Evolutionary conservation across 2,797 vertebrate genomes (phyloP), one percentile per base, ranked within the genome.

Genomic region (Enteromius fasciolatus): DNA sequence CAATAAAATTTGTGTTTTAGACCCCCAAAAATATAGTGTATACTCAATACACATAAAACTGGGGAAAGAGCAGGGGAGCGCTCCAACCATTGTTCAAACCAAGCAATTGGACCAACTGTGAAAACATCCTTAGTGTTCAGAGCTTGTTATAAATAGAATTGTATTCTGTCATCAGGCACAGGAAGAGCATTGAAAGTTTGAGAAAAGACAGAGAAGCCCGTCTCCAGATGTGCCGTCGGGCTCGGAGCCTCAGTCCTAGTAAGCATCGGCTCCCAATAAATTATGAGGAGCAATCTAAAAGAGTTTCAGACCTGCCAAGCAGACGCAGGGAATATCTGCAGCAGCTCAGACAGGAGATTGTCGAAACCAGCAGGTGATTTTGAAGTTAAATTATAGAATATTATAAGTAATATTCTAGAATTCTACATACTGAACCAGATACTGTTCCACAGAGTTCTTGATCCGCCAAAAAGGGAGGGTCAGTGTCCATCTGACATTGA

Each of bases 241-340:
- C 95, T 66, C 94, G 94, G 36, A 98, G 97, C 85, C 90, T 98
- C 69, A 98, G 97, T 90, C 96, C 96, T 50, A 91, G 95, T 85
- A 96, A 97, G 87, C 95, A 94, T n/a, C 44, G 91, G 4, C 88
- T 81, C 70, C 78, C 92, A 39, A 87, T 91, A 73, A 54, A 78
- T 46, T 86, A 87, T 25, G 87, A 90, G 0, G 75, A 67, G 15
- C 77, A 86, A 9, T 86, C 87, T 23, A 81, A 91, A 64, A 90
- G 87, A 74, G 88, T 89, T 28, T 80, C 88, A 0, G 94, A 95
- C 57, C 85, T 90, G 23, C 94, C 95, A 75, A 95, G 93, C 87
- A 91, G 88, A 46, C 94, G 87, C 18, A 93, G 92, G 85, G 94
- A 96, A 8, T 93, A 95, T 85, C 91, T 96, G 36, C 97, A 96